These are phyloP conservation scores for Australoheros facetus DNA, from an alignment of 2,797 vertebrate genomes.

Conservation along the genomic window DNA sequence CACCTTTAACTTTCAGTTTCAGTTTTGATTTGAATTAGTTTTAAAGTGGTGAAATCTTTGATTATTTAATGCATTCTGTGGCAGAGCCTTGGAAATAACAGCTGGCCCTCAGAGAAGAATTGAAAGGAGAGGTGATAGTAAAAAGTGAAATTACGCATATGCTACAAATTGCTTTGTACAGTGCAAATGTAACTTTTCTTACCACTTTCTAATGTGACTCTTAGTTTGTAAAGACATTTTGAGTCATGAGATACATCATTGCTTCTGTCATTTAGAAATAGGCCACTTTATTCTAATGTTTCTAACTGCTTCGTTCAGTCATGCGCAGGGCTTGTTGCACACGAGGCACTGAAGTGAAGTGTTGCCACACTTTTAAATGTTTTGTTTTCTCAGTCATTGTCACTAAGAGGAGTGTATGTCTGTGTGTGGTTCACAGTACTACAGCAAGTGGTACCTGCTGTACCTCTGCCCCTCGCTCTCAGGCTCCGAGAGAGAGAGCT, in stretches of 20 bases:
- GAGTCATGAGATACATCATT: neutral
- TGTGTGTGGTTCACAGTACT: neutral
- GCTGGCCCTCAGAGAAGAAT: neutral
- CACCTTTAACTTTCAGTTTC: neutral
- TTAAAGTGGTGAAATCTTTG: neutral
- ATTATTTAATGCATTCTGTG: neutral
- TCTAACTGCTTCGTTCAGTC: neutral
- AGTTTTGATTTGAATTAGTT: neutral
- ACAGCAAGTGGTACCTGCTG: neutral
- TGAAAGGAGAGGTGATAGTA: neutral
- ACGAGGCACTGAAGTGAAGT: neutral
- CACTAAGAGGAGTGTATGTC: neutral
- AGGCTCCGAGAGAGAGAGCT: neutral
- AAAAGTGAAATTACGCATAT: neutral
- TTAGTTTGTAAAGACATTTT: neutral
- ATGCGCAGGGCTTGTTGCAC: neutral
- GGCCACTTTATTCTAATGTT: neutral
- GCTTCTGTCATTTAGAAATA: neutral
- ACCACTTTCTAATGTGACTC: neutral
- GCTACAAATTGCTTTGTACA: neutral
- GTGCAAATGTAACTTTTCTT: neutral
- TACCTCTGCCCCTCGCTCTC: neutral
- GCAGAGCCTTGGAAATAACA: neutral
- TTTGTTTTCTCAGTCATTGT: neutral
- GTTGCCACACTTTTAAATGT: neutral